Evolutionary conservation across 2,888 invertebrate genomes (phyloP), one percentile per base, ranked within the genome.

Genomic region (Theristus sp.): DNA sequence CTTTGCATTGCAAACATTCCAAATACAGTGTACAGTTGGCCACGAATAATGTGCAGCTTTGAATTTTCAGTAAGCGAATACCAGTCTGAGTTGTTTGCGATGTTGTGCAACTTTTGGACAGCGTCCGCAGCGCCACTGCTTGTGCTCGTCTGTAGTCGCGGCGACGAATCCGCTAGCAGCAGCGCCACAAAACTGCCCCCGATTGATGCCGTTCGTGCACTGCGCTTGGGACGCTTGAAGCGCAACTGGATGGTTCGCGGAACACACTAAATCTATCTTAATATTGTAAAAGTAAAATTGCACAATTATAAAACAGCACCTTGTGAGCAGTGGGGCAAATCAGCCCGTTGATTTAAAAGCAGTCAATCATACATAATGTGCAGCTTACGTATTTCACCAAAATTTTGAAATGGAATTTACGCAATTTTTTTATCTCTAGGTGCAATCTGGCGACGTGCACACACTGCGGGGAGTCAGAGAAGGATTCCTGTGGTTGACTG

Each of bases 21-120:
- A 17, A 46, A 17, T 10, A 46, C 13, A 17, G 13, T 46, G 46
- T 46, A 10, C 22, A 46, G 46, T 10, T n/a, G 22, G 22, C 22
- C 46, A 46, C 46, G 46, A 10, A 22, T 46, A 22, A 46, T 46
- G 46, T 46, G n/a, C n/a, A n/a, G 3, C 6, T 10, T 54, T 28
- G 27, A 2, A 22, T 55, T 59, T 59, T 22, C 57, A 62, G 62
- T 60, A 1, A 20, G 27, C 20, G 2, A 17, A 2, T 55, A 27
- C 27, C 62, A 62, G 47, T 2, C 49, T 24, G 62, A 62, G 53
- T 30, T 62, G 27, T n/a, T 38, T 2, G 59, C 62, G 24, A 62
- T 62, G 57, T 3, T 56, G 30, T 62, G 62, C 54, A 60, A 62
- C 28, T n/a, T 62, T 26, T 62, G 62, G 62, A 46, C 62, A 10